Base-by-base conservation (phyloP, 2,797 vertebrate species). In the Aulostomus chinensis region DNA sequence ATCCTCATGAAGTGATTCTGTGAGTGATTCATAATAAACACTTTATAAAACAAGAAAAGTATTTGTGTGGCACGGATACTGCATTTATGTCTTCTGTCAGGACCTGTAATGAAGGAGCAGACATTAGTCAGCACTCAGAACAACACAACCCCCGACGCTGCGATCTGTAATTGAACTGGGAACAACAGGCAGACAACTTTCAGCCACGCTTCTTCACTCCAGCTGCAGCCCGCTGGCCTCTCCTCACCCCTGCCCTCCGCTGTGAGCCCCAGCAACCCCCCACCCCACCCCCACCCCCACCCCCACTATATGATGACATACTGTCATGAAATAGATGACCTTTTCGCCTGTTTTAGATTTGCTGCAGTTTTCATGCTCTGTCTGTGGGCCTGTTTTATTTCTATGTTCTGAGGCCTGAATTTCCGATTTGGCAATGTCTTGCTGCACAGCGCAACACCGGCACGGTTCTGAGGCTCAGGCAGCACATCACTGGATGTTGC, bases 401-500 rank as follows among this genome's bases (percentile, higher is more conserved):
- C 78, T 73, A 78, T 86, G 75, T 81, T 83, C 78, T 66, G 83
- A 90, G 87, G 88, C 84, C 89, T 81, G 85, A 88, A 89, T 86
- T 86, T 80, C 73, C 43, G 58, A 78, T 84, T 88, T 89, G 88
- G 86, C 86, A 73, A 89, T 72, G 87, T 91, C 80, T 86, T 76
- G 81, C 87, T 81, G 80, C 73, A 55, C 50, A 40, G 61, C 28
- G 70, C 61, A 59, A 73, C 67, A 57, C 78, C 68, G 38, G 84
- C 76, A 85, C 34, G 53, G 71, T 52, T 69, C 71, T 30, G 47
- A 70, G 68, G 71, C 70, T 74, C 79, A 38, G 48, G 52, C 68
- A 78, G 74, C 67, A 49, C 74, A 86, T 93, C 90, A 92, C 88
- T 93, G 89, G 87, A 91, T 78, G 82, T 92, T 92, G 80, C 91